phyloP scores from a whole-genome alignment of 2,797 vertebrate genomes.

The Trachops cirrhosus region DNA sequence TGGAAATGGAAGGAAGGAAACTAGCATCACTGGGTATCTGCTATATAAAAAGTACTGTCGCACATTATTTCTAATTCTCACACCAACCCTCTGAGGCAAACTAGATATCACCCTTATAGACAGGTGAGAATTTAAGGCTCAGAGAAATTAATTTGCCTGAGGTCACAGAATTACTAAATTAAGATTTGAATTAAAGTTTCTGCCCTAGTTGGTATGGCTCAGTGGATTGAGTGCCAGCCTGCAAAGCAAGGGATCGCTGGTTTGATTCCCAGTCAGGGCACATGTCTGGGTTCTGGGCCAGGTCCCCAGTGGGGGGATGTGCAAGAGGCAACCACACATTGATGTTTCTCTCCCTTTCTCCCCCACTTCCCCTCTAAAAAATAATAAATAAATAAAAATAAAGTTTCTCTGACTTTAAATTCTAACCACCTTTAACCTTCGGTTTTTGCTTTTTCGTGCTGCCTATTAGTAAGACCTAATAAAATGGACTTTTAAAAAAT shows the following conservation, averaged over 20 bases:
- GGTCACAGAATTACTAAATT: constrained; percentile 44
- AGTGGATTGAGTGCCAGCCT: too few relatives aligned
- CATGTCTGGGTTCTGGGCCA: too few relatives aligned
- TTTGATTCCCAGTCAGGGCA: too few relatives aligned
- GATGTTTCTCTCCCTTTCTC: too few relatives aligned
- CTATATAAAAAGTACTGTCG: neutral
- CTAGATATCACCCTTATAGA: neutral
- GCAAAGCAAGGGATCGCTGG: too few relatives aligned
- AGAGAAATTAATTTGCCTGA: constrained; percentile 44
- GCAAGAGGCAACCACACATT: too few relatives aligned
- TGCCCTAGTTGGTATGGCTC: neutral
- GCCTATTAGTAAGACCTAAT: neutral
- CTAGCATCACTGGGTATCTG: neutral
- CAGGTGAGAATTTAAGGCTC: constrained; percentile 23
- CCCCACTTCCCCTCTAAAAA: too few relatives aligned
- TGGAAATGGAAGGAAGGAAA: constrained; percentile 37
- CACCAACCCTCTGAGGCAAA: constrained; percentile 18
- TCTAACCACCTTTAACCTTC: constrained; percentile 35
- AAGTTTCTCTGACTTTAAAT: constrained; percentile 50
- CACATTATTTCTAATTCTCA: neutral
- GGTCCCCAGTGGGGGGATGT: too few relatives aligned
- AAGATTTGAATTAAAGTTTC: constrained; percentile 41
- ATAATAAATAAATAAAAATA: neutral
- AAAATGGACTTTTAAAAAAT: constrained; percentile 3
- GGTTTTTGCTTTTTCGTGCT: constrained; percentile 20